A percentile compares a stretch with the other conserved stretches of the same genome.
Evolutionary conservation across 2,888 invertebrate genomes (phyloP).

Genomic region (Lasioglossum marginatum): DNA sequence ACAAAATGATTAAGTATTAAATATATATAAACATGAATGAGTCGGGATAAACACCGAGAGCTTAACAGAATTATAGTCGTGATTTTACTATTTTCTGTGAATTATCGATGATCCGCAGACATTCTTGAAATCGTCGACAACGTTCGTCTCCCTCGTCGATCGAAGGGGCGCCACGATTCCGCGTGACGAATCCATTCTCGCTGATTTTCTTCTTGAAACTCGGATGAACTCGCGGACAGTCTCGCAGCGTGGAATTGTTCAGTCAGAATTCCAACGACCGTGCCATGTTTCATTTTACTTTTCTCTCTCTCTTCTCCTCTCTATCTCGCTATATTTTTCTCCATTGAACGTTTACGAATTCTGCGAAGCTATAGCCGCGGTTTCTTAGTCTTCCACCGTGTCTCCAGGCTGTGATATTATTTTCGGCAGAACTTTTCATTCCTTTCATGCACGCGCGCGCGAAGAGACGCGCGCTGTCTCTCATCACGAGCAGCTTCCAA

Average conservation of each 20-base stretch:
- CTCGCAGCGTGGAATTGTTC: background rate
- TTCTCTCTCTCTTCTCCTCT: background rate
- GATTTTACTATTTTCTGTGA: background rate
- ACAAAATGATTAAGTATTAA: background rate
- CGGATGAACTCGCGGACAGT: background rate
- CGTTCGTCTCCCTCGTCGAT: background rate
- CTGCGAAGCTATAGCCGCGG: constrained; percentile 20
- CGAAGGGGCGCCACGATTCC: background rate
- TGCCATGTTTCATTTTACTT: constrained; percentile 20
- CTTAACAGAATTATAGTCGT: background rate
- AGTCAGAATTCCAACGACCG: constrained; percentile 20
- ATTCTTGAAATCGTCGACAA: background rate
- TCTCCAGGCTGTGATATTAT: constrained; percentile 73
- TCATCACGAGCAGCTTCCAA: constrained; percentile 32
- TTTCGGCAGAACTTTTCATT: constrained; percentile 64
- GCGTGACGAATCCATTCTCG: constrained; percentile 1
- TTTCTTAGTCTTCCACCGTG: constrained; percentile 66
- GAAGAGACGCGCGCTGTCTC: constrained; percentile 21
- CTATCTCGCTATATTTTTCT: background rate
- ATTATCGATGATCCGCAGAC: no score
- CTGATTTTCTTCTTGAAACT: constrained; percentile 6
- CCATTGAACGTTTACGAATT: constrained; percentile 13
- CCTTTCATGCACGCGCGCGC: constrained; percentile 43
- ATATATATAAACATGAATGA: background rate
- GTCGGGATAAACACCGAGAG: background rate